Evolutionary conservation across 2,113 vertebrate species (phyloP).

Genomic region (Heteronetta atricapilla): DNA sequence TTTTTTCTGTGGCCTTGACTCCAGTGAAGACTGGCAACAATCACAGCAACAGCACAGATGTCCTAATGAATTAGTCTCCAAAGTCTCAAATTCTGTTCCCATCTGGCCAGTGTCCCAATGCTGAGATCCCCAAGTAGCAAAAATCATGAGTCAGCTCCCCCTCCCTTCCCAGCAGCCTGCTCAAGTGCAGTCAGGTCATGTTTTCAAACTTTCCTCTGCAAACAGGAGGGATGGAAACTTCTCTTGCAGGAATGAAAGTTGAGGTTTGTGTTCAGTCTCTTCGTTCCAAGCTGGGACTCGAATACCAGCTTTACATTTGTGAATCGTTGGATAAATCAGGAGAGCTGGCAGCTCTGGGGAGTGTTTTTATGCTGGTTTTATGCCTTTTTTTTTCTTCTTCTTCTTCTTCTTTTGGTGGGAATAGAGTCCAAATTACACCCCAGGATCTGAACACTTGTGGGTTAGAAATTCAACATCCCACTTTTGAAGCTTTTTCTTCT

Average conservation of each 20-base stretch:
- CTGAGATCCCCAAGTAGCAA: not conserved
- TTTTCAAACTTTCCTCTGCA: constrained; percentile 54
- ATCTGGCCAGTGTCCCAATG: not conserved
- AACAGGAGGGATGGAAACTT: constrained; percentile 44
- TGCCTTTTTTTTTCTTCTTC: not conserved
- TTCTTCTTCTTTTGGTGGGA: not conserved
- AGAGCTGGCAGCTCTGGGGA: not conserved
- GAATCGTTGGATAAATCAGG: not conserved
- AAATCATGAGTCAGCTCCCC: constrained; percentile 53
- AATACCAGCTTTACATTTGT: constrained; percentile 26
- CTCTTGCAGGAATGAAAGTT: constrained; percentile 39
- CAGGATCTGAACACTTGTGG: not conserved
- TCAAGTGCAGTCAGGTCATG: constrained; percentile 28
- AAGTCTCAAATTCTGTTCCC: constrained; percentile 4
- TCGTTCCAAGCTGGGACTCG: not conserved
- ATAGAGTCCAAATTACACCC: not conserved
- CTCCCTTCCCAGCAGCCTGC: not conserved
- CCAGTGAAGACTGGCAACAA: not conserved
- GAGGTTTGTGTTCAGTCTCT: constrained; percentile 18
- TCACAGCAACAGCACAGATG: not conserved
- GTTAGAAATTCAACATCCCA: constrained; percentile 5
- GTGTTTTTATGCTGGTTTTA: not conserved
- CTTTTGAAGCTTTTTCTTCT: not conserved
- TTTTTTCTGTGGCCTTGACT: not conserved
- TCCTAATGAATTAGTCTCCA: not conserved